These are phyloP conservation scores for Resseliella maxima DNA, from an alignment of 2,888 invertebrate genomes.

Conservation along the genomic window DNA sequence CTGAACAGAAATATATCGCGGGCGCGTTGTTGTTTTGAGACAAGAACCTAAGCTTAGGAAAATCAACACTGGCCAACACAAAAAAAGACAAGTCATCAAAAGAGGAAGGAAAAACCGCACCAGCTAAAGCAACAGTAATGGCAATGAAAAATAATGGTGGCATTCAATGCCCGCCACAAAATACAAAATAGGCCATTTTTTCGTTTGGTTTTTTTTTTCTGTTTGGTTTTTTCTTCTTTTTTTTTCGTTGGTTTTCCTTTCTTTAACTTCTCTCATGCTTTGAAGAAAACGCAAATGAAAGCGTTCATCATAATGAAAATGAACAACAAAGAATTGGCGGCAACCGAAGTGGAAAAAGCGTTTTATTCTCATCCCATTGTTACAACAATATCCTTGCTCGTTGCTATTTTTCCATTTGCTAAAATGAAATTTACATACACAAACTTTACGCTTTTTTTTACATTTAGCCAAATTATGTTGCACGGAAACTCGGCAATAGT, in stretches of 20 bases:
- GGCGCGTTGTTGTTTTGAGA: not conserved
- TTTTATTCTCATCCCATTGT: not conserved
- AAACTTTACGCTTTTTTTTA: no score
- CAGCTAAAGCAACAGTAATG: constrained; percentile 19
- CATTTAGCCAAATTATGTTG: not conserved
- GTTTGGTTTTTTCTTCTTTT: not conserved
- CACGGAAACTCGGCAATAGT: not conserved
- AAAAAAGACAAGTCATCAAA: not conserved
- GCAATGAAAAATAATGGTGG: not conserved
- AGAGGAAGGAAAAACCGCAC: not conserved
- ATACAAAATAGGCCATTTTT: no score
- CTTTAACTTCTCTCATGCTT: not conserved
- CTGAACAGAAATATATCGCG: not conserved
- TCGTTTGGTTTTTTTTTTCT: not conserved
- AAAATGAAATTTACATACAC: not conserved
- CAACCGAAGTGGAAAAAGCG: not conserved
- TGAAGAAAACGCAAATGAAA: not conserved
- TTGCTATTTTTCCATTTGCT: not conserved
- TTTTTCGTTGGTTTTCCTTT: no score
- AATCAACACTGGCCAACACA: not conserved
- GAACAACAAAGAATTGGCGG: not conserved
- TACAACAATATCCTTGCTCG: not conserved
- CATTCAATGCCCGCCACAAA: not conserved
- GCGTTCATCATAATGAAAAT: constrained; percentile 11
- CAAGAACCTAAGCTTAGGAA: not conserved